Evolutionary conservation across 2,888 invertebrate species (phyloP), one percentile per base, ranked within the genome.

Genomic region (Aphelenchoides bicaudatus): DNA sequence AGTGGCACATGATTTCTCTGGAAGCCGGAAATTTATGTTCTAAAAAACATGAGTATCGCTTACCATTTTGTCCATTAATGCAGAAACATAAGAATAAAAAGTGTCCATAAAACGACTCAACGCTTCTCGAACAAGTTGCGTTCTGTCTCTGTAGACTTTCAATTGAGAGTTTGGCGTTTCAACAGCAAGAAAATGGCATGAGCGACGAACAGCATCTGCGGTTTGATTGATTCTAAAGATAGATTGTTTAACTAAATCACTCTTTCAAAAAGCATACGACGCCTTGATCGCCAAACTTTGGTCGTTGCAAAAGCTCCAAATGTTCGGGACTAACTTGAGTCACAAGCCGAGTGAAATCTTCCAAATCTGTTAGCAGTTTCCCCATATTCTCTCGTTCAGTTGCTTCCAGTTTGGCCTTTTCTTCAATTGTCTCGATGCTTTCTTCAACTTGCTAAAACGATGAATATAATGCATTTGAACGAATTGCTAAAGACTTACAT

Each of bases 11-110:
- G 2, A 16, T 29, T 34, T 34, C 51, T 37, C 38, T 34, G 31
- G 16, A 23, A 6, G 5, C 19, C 8, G 29, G 48, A 48, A 6
- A 48, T 10, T 10, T 21, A 28, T 16, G 2, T 28, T 6, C 6
- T 8, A 10, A 13, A 19, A 84, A 79, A 85, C 85, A 53, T 86
- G 34, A 30, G 27, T 39, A 6, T 46, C 34, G 59, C 75, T 73
- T 72, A 85, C 92, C 83, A 91, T 86, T 82, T 94, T 91, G 75
- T 92, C 90, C 71, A 96, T 91, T 52, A 91, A 84, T 83, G 94
- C 93, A 80, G 92, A 92, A 51, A 96, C 84, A 80, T 94, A 91
- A 21, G 91, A 86, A 31, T 50, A 65, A 29, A 67, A 55, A 23
- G 47, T 59, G 56, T 65, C 65, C 34, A 65, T 59, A 50, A 65